Percentiles rank a stretch among this genome's conserved stretches.
These are phyloP conservation scores for Heteronetta atricapilla DNA, from an alignment of 2,113 vertebrate species.

Conservation along the genomic window DNA sequence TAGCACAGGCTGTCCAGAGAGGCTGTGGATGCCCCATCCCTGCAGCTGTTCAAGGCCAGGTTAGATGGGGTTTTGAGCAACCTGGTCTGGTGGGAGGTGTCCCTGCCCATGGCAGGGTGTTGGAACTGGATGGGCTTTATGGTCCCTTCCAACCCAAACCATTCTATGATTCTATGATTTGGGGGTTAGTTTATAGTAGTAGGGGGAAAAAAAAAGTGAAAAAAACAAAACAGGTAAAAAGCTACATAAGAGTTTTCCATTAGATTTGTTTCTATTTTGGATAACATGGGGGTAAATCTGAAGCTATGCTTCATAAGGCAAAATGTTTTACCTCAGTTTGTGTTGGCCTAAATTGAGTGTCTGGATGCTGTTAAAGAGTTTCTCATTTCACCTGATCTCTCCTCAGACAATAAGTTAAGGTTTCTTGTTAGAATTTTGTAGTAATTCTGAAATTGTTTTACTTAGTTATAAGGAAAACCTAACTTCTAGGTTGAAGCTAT, in stretches of 20 bases:
- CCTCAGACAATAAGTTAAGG: background rate
- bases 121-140: too few relatives aligned
- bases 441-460: background rate
- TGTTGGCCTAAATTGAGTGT: background rate
- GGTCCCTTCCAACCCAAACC: too few relatives aligned
- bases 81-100: too few relatives aligned
- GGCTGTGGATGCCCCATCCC: too few relatives aligned
- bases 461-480: background rate
- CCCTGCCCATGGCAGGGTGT: too few relatives aligned
- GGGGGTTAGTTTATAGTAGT: background rate
- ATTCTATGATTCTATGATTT: too few relatives aligned
- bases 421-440: background rate
- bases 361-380: background rate
- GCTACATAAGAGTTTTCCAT: background rate
- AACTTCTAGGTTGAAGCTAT: background rate
- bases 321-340: background rate
- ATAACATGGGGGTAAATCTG: background rate
- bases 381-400: background rate
- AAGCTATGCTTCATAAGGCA: fast-evolving
- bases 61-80: too few relatives aligned
- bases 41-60: too few relatives aligned
- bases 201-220: background rate
- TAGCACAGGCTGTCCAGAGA: too few relatives aligned
- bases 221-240: background rate
- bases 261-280: background rate